Evolutionary conservation across 2,888 invertebrate species (phyloP), one percentile per base, ranked within the genome.

Genomic region (Dicycla oo): DNA sequence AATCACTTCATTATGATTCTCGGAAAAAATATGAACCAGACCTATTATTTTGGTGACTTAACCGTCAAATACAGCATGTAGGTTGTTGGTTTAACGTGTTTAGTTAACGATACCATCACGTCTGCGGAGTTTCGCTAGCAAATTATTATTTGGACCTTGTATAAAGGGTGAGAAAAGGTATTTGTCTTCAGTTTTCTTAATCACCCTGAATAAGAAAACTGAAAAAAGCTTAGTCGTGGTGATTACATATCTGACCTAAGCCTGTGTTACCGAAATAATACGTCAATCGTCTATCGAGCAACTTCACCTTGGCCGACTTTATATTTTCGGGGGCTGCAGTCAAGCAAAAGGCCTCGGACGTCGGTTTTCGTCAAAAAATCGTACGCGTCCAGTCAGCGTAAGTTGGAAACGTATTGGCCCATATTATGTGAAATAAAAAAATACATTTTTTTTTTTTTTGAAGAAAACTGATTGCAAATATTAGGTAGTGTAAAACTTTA

Each of bases 281-380:
- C n/a, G 40, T 40, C 71, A 71, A 78, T 70, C n/a, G 40, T 40
- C 71, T 70, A 78, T 70, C 18, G 40, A 2, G 0, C n/a, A n/a
- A 34, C 47, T 60, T 78, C 18, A 49, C 71, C 74, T 70, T 78
- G 71, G 58, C 71, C 71, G n/a, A 54, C 26, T 53, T 70, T 30
- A 30, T 54, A 49, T n/a, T 71, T 69, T 71, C 13, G 43, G 71
- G 69, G 70, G 38, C 40, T 74, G 70, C 53, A 58, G 69, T 34
- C 45, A 23, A 69, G 51, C 11, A 30, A 18, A 60, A 26, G 40
- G 58, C 23, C 51, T 11, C 10, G 26, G 10, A 45, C 7, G 15
- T 20, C 23, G 15, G 45, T 38, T 38, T 51, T 10, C 57, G 1
- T 45, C 15, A n/a, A 34, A 53, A 30, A 47, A 23, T 11, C 30